phyloP scores from a whole-genome alignment of 2,888 invertebrate genomes.

The Chymomyza fuscimana region DNA sequence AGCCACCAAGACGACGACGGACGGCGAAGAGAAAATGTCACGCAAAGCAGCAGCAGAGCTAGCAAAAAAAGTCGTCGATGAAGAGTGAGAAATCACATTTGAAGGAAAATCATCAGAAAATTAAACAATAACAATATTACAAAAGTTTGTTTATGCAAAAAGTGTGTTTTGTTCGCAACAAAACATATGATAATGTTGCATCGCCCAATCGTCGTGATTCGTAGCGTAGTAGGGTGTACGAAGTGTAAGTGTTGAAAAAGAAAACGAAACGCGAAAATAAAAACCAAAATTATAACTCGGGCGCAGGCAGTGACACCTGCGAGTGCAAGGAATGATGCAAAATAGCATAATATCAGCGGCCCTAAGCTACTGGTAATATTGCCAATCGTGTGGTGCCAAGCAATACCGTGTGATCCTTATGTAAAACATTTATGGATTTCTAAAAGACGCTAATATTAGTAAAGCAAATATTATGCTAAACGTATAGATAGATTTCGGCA shows the following conservation, averaged over 20 bases:
- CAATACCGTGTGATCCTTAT: constrained; percentile 1
- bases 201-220: not conserved
- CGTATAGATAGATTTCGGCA: not conserved
- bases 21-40: constrained; percentile 72
- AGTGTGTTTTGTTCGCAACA: constrained; percentile 14
- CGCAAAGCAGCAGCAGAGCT: constrained; percentile 65
- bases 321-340: constrained; percentile 58
- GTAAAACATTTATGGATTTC: not conserved
- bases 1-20: constrained; percentile 37
- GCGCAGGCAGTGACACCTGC: constrained; percentile 63
- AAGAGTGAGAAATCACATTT: constrained; percentile 70
- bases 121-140: constrained; percentile 58
- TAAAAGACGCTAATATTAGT: not conserved
- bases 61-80: constrained; percentile 45
- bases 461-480: not conserved
- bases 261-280: constrained; percentile 35
- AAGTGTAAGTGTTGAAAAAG: constrained; percentile 1
- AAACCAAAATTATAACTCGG: constrained; percentile 50
- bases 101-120: constrained; percentile 52
- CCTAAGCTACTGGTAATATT: not conserved
- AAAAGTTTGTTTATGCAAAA: constrained; percentile 29
- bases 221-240: not conserved
- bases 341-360: constrained; percentile 46
- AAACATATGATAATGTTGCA: not conserved
- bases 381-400: not conserved